Evolutionary conservation across 2,113 vertebrate species (phyloP), one percentile per base, ranked within the genome.

Genomic region (Zapus hudsonius): DNA sequence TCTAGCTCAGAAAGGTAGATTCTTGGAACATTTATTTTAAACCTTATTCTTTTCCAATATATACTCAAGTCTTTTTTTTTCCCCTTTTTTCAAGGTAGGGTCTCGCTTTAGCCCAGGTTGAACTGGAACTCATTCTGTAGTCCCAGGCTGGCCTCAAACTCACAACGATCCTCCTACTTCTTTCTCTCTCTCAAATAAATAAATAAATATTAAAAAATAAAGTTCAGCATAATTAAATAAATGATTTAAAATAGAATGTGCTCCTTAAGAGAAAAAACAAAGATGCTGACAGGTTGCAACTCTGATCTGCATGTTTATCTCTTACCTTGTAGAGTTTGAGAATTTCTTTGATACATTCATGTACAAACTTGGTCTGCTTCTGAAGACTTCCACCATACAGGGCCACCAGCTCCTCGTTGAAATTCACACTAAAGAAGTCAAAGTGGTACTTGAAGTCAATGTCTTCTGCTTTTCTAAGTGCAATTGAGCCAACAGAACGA

Each of bases 361-460:
- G 98, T 59, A 99, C 98, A 97, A 99, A 99, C 95, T 97, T 98
- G 0, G 99, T 99, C 97, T 99, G 99, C 74, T 97, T 98, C 67
- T 97, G 98, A 92, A 99, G 97, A 94, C 99, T 99, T 83, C 99
- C 99, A 7, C 99, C 99, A 20, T 99, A 99, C 2, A 99, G 89
- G 0, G 99, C 99, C 97, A 99, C 99, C 95, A 99, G 96, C 95
- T 99, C 99, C 96, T 99, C 99, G 4, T 99, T 99, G 96, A 99
- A 99, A 97, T 99, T 99, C 93, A 99, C 98, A 2, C 98, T 99
- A 97, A 99, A 99, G 95, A 99, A 99, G 93, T 99, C 98, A 89
- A 99, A 99, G 95, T 99, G 99, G 96, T 99, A 97, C 40, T 97
- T 98, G 84, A 98, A 98, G 55, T 99, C 99, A 92, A 98, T 95